Base-by-base conservation (phyloP, 2,113 vertebrate species). In the Odobenus rosmarus region DNA sequence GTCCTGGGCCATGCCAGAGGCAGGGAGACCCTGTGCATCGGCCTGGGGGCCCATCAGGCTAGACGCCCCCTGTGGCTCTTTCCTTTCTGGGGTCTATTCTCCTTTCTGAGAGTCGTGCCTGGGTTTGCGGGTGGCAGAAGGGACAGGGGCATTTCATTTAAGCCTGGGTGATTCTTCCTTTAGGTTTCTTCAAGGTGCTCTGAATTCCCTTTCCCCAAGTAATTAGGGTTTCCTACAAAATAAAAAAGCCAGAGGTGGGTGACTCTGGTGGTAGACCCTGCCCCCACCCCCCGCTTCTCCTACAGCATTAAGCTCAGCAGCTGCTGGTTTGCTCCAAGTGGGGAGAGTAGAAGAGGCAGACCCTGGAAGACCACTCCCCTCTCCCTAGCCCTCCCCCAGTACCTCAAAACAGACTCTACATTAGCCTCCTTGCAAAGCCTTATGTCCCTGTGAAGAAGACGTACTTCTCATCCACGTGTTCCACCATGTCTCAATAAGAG, bases 211-310 rank as follows among this genome's bases (percentile, higher is more conserved):
- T 42, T 55, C 23, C 55, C 16, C 24, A 24, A 31, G 19, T 90
- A 76, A n/a, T 95, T 62, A 42, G 18, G 46, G 8, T 81, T 95
- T 86, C 42, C 49, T 77, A 67, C 67, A 88, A 81, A 79, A 55
- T 46, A n/a, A 33, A 72, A 82, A 55, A 62, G 39, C 14, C 36
- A 21, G 49, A 83, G 28, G n/a, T 31, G 28, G 82, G 33, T 67
- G 49, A 3, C 8, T 39, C 62, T 51, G 57, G 33, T n/a, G 33
- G 13, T 33, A 19, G 69, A 9, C 7, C n/a, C 31, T n/a, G 7
- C 13, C 57, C 1, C 28, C 46, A 46, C 1, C 46, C 46, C 46
- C 46, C 7, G 36, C 18, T 62, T 72, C 46, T 76, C 15, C 15
- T 14, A 36, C 1, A 13, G n/a, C 51, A 64, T 2, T n/a, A 36